Conservation (phyloP, 23 tunicate genomes). For the Ciona savignyi region DNA sequence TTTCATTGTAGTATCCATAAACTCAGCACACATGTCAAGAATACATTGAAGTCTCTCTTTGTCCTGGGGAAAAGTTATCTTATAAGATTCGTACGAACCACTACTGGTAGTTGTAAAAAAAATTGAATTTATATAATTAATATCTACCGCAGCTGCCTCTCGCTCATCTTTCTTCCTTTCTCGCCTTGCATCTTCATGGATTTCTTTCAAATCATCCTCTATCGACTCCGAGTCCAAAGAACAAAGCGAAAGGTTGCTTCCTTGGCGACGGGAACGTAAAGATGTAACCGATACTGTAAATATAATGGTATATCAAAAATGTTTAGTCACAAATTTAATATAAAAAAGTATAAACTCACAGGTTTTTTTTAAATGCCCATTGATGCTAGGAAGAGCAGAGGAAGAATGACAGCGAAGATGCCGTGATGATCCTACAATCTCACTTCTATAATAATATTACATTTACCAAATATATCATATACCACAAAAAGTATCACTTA, state of each 20-base stretch:
- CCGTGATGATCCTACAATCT: constrained; percentile 4
- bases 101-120: too few relatives aligned
- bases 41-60: constrained; percentile 62
- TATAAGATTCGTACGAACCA: too few relatives aligned
- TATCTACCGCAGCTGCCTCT: constrained; percentile 29
- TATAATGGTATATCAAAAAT: not conserved
- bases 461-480: not conserved
- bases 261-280: constrained; percentile 36
- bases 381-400: constrained; percentile 15
- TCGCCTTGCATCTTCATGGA: constrained; percentile 53
- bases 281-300: constrained; percentile 63
- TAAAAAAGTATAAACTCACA: too few relatives aligned
- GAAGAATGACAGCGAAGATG: constrained; percentile 28
- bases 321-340: too few relatives aligned
- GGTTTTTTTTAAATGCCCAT: not conserved
- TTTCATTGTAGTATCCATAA: constrained; percentile 40
- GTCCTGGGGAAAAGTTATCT: constrained; percentile 35
- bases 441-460: constrained; percentile 28
- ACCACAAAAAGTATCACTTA: too few relatives aligned
- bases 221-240: constrained; percentile 58
- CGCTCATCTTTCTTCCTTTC: constrained; percentile 54
- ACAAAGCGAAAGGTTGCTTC: constrained; percentile 43
- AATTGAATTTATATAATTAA: too few relatives aligned
- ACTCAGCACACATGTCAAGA: constrained; percentile 83
- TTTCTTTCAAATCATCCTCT: constrained; percentile 72